Base-by-base conservation (phyloP, 2,113 vertebrate species). In the Chelonoidis abingdonii region DNA sequence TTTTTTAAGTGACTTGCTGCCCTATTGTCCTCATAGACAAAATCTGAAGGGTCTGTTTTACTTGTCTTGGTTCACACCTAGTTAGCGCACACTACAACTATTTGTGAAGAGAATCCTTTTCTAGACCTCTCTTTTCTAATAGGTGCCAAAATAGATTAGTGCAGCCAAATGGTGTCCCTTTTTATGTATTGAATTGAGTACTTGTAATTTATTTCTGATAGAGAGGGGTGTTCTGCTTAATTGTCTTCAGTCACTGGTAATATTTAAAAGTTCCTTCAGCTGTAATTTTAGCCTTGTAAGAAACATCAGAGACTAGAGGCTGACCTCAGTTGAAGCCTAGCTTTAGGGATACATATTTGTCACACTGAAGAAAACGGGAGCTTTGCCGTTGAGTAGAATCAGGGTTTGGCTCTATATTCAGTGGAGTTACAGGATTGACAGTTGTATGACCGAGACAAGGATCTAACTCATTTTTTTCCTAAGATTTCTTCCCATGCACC, bases 401-500 rank as follows among this genome's bases (percentile, higher is more conserved):
- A 22, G 56, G 44, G 1, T 3, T 25, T 27, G 56, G 4, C 21
- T 17, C 14, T 8, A 2, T 49, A 29, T 14, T n/a, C 21, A 79
- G 29, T 44, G 85, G 57, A 78, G 31, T 38, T 54, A 24, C 50
- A 86, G 82, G 86, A 87, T 6, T 1, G 35, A 54, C 78, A 57
- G 0, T 10, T 29, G 31, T 5, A 1, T 52, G 93, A 84, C 93
- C 1, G 7, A 96, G 92, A 89, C 92, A 97, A 96, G 90, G 27
- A 8, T 59, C 83, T 31, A 22, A 49, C 25, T 13, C 24, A 1
- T 9, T 75, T 72, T 69, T 17, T 16, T 54, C 47, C 59, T 81
- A 22, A 3, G 6, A 9, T 0, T 0, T 22, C 82, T 27, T 29
- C 59, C 17, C 10, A 10, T 0, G 0, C 19, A 19, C 82, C 0